A percentile compares a stretch with the other conserved stretches of the same genome.
These are phyloP conservation scores for Propithecus deckenii DNA, from an alignment of 2,797 vertebrate genomes.

Conservation along the genomic window DNA sequence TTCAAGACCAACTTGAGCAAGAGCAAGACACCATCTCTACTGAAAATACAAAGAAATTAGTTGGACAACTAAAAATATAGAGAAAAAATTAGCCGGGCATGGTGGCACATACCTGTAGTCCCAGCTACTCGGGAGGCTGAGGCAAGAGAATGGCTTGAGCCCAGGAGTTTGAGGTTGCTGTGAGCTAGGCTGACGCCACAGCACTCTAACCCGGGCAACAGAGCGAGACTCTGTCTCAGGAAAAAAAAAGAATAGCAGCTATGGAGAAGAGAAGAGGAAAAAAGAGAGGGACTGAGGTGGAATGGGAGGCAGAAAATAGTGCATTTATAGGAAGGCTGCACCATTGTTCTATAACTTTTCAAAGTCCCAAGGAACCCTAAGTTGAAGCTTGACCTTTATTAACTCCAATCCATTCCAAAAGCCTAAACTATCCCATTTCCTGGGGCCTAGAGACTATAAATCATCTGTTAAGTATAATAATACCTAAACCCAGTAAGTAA, in stretches of 20 bases:
- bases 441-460: background rate
- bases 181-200: too few relatives aligned
- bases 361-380: background rate
- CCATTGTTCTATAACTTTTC: background rate
- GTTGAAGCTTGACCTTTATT: background rate
- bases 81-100: too few relatives aligned
- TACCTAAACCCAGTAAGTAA: background rate
- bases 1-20: too few relatives aligned
- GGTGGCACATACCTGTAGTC: too few relatives aligned
- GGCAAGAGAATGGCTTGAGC: too few relatives aligned
- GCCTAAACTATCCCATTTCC: background rate
- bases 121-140: too few relatives aligned
- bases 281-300: background rate
- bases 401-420: background rate
- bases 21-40: too few relatives aligned
- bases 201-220: too few relatives aligned
- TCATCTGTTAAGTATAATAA: background rate
- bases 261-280: background rate
- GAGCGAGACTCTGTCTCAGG: too few relatives aligned
- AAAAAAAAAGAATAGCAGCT: background rate
- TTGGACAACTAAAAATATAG: too few relatives aligned
- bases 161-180: too few relatives aligned
- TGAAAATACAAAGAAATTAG: too few relatives aligned
- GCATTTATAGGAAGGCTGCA: background rate
- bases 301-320: background rate